phyloP scores from a whole-genome alignment of 1,140 invertebrate genomes.

The Cotesia chilonis region DNA sequence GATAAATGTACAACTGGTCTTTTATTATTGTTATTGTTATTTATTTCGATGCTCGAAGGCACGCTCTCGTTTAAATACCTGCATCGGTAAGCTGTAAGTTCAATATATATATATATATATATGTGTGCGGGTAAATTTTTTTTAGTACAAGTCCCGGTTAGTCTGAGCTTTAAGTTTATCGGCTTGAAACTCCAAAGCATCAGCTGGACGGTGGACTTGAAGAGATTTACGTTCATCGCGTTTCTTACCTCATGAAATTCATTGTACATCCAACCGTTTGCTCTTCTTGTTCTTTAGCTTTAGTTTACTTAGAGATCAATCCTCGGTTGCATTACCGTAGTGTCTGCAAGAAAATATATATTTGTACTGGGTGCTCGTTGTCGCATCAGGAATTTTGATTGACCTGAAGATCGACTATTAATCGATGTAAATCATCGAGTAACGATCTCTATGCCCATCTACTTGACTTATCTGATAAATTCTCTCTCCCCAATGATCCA shows the following conservation, averaged over 20 bases:
- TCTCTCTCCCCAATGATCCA: background rate
- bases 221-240: slow-evolving; percentile 30
- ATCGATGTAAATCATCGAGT: slow-evolving; percentile 16
- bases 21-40: background rate
- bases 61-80: slow-evolving; percentile 26
- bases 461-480: slow-evolving; percentile 20
- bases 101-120: background rate
- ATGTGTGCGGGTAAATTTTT: background rate
- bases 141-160: background rate
- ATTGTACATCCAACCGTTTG: background rate
- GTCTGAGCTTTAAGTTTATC: background rate
- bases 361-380: background rate
- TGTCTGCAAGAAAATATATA: slow-evolving; percentile 18
- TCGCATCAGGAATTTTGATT: slow-evolving; percentile 29
- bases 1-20: background rate
- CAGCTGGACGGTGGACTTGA: background rate
- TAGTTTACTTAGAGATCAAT: too few species aligned
- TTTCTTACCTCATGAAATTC: slow-evolving; percentile 25
- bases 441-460: background rate
- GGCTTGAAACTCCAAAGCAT: slow-evolving; percentile 5
- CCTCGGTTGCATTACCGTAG: background rate
- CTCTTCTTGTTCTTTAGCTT: too few species aligned
- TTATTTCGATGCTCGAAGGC: slow-evolving; percentile 25
- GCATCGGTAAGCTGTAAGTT: slow-evolving; percentile 3
- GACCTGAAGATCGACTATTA: slow-evolving; percentile 4